A percentile compares a stretch with the other conserved stretches of the same genome.
phyloP scores from a whole-genome alignment of 2,888 invertebrate species.

The Amiota communis region DNA sequence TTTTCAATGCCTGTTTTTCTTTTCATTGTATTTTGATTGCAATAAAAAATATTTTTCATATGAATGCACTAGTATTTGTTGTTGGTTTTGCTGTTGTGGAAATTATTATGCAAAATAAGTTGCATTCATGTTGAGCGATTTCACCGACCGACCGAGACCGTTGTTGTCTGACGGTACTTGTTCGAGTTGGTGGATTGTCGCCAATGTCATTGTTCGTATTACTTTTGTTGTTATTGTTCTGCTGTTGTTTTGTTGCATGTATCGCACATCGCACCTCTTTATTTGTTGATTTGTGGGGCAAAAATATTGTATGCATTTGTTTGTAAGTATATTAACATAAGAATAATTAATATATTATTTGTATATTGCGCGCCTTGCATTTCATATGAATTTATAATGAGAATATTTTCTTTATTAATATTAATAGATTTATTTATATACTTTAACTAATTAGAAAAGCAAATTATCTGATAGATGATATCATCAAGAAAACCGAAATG shows the following conservation, averaged over 20 bases:
- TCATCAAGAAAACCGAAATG: too few species aligned
- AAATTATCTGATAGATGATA: too few species aligned
- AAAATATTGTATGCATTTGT: background rate
- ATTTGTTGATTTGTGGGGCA: constrained; percentile 12
- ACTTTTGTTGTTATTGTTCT: too few species aligned
- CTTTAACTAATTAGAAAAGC: too few species aligned
- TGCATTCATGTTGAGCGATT: constrained; percentile 35
- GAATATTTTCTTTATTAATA: background rate
- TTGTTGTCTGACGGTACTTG: background rate
- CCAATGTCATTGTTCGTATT: background rate
- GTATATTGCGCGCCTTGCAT: background rate
- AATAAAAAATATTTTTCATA: constrained; percentile 45
- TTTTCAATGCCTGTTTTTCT: constrained; percentile 34
- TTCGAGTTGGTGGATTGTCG: background rate
- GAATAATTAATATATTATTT: constrained; percentile 3
- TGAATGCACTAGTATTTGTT: constrained; percentile 28
- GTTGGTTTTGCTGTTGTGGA: constrained; percentile 27
- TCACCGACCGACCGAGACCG: constrained; percentile 7
- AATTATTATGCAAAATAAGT: constrained; percentile 61
- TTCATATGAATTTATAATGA: constrained; percentile 8
- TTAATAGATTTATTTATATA: background rate
- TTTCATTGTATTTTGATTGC: constrained; percentile 40
- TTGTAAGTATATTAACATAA: constrained; percentile 11
- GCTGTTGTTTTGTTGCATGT: background rate
- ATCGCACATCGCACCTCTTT: constrained; percentile 5